These are phyloP conservation scores for Neopelma chrysocephalum DNA, from an alignment of 2,797 vertebrate genomes.

Conservation along the genomic window DNA sequence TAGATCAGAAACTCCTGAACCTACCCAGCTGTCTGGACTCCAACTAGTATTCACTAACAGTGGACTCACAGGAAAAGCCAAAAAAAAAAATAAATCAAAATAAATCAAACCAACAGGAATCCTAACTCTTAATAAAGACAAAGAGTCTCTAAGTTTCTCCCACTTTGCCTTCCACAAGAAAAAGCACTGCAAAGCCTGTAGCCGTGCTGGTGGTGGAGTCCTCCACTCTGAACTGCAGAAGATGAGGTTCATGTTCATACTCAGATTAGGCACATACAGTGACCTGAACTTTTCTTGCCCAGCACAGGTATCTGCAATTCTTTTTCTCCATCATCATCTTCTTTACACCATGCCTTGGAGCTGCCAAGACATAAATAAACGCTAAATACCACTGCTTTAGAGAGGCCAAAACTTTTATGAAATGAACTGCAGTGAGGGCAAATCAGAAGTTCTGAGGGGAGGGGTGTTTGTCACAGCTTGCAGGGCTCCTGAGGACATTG, in stretches of 20 bases:
- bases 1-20: not conserved
- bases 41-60: not conserved
- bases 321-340: not conserved
- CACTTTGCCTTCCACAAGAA: not conserved
- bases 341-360: rapidly evolving
- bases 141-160: not conserved
- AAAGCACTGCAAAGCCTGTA: not conserved
- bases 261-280: rapidly evolving
- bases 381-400: not conserved
- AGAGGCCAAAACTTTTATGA: not conserved
- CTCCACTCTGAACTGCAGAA: not conserved
- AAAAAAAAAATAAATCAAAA: not conserved
- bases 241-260: not conserved
- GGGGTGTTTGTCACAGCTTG: not conserved
- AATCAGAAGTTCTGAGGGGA: not conserved
- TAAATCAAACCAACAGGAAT: not conserved
- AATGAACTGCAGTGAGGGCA: not conserved
- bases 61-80: not conserved
- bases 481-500: not conserved
- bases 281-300: not conserved
- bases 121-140: not conserved
- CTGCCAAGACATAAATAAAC: not conserved
- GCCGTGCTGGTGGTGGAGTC: not conserved
- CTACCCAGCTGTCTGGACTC: not conserved
- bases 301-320: not conserved